Percentiles rank a stretch among this genome's conserved stretches.
Conservation (phyloP, 2,888 invertebrate species). For the Dicyrtoma fusca region DNA sequence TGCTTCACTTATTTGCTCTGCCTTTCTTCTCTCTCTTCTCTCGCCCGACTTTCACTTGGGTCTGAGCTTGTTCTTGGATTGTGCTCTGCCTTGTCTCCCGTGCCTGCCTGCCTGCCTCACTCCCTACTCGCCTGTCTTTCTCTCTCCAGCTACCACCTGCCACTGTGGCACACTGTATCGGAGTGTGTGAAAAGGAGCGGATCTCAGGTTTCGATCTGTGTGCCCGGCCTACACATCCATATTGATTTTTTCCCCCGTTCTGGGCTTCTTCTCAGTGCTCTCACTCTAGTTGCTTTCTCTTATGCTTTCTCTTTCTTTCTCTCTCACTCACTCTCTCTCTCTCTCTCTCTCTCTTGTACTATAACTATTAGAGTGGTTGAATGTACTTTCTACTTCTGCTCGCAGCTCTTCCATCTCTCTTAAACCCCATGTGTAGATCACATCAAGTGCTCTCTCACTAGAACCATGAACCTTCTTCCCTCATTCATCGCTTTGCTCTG, state of each 20-base stretch:
- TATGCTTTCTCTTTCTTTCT: slow-evolving; percentile 4
- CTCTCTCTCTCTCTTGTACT: slow-evolving; percentile 12
- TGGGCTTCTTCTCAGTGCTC: neutral
- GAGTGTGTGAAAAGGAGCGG: slow-evolving; percentile 35
- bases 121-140: slow-evolving; percentile 7
- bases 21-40: neutral
- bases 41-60: neutral
- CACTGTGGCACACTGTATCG: slow-evolving; percentile 23
- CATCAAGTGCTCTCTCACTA: slow-evolving; percentile 24
- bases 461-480: neutral
- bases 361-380: neutral
- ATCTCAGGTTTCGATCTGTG: slow-evolving; percentile 47
- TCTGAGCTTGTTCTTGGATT: neutral
- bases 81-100: neutral
- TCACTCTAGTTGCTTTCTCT: neutral
- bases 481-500: slow-evolving; percentile 15
- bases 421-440: neutral
- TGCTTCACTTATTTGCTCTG: neutral
- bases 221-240: slow-evolving; percentile 44
- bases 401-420: neutral
- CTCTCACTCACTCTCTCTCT: slow-evolving; percentile 13
- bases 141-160: neutral
- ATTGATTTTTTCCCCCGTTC: slow-evolving; percentile 42
- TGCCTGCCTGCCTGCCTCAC: neutral
- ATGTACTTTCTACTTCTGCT: too few relatives aligned